Evolutionary conservation across 1,140 invertebrate genomes (phyloP).

Genomic region (Amphibalanus amphitrite): DNA sequence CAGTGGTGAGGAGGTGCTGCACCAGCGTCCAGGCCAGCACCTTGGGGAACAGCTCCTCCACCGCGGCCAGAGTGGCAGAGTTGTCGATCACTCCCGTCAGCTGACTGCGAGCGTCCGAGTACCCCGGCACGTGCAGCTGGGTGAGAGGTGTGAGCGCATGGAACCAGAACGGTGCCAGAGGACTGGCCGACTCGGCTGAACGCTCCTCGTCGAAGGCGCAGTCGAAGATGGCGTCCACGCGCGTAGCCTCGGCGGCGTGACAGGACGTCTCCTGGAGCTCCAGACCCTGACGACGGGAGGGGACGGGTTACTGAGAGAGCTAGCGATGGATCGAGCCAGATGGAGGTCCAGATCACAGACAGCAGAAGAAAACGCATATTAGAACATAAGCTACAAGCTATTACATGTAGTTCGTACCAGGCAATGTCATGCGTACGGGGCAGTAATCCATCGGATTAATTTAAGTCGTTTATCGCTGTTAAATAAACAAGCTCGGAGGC

Average conservation of each 20-base stretch:
- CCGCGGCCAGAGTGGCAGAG: conserved; percentile 25
- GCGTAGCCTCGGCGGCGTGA: conserved; percentile 32
- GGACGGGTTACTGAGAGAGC: too few species aligned
- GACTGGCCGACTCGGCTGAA: background rate
- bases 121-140: conserved; percentile 18
- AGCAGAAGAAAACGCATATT: too few species aligned
- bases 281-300: conserved; percentile 27
- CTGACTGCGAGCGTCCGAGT: conserved; percentile 32
- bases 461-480: too few species aligned
- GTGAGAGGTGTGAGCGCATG: conserved; percentile 19
- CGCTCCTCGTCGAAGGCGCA: conserved; percentile 23
- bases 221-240: conserved; percentile 32
- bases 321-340: too few species aligned
- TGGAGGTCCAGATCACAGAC: too few species aligned
- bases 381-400: too few species aligned
- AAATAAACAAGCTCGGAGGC: too few species aligned
- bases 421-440: too few species aligned
- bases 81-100: conserved; percentile 32
- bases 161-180: conserved; percentile 17
- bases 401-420: too few species aligned
- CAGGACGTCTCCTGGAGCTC: conserved; percentile 37
- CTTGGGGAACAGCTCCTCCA: conserved; percentile 27
- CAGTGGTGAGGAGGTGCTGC: conserved; percentile 23
- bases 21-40: conserved; percentile 30
- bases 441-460: too few species aligned